Evolutionary conservation across 2,888 invertebrate genomes (phyloP), one percentile per base, ranked within the genome.

Genomic region (Willowsia nigromaculata): DNA sequence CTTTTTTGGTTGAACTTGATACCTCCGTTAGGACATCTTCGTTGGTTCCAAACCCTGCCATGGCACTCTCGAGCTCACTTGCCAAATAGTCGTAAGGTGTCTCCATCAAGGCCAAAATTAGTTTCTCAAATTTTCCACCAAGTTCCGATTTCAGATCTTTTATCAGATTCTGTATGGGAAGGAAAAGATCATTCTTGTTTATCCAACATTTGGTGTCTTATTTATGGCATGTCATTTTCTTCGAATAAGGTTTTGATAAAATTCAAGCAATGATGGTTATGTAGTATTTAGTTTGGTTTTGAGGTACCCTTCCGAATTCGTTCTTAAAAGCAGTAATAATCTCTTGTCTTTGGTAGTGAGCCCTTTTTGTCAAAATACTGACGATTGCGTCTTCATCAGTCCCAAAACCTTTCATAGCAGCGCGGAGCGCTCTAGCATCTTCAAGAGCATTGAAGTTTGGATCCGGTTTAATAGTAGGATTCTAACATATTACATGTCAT

Each of bases 121-220:
- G 95, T 93, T 96, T 96, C 93, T 97, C 96, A 94, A 97, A 97
- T 93, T 96, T 95, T 7, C 97, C 97, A 56, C 96, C 96, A 50
- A 97, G 94, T 93, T 97, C 97, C 76, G 96, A 95, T 93, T 96
- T 96, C 15, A 96, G 93, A 93, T 96, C 96, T 33, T 96, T 95
- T 59, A 96, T 95, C 62, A 96, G 93, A 93, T 96, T 95, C 96
- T 96, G 93, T 0, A 78, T 88, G 18, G 25, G 5, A 56, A n/a
- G n/a, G n/a, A n/a, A n/a, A n/a, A n/a, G n/a, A n/a, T n/a, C n/a
- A n/a, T n/a, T n/a, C n/a, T n/a, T n/a, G n/a, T n/a, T n/a, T n/a
- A n/a, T n/a, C n/a, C n/a, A n/a, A n/a, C n/a, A n/a, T n/a, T n/a
- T n/a, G n/a, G n/a, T n/a, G n/a, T n/a, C n/a, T n/a, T n/a, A n/a